Conservation (phyloP, 2,888 invertebrate species). For the Lydus trimaculatus region DNA sequence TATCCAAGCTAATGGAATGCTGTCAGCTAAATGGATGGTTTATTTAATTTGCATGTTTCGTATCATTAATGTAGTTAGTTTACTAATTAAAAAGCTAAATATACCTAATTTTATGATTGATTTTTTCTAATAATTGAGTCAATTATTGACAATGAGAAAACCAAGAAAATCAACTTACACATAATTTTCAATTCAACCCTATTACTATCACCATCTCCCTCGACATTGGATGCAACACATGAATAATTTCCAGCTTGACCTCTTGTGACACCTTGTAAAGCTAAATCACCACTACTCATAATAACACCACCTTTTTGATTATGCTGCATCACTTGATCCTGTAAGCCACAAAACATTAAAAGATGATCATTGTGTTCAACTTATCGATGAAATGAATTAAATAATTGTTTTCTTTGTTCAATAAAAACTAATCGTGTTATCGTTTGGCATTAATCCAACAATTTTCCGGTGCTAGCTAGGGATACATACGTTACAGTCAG, state of each 20-base stretch:
- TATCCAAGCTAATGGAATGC: neutral
- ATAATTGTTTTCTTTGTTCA: conserved; percentile 26
- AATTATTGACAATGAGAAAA: conserved; percentile 20
- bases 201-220: conserved; percentile 88
- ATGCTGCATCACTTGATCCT: conserved; percentile 86
- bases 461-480: conserved; percentile 15
- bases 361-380: neutral
- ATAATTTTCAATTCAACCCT: conserved; percentile 84
- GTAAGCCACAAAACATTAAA: conserved; percentile 38
- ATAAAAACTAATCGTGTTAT: conserved; percentile 16
- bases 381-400: neutral
- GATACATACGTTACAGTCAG: conserved; percentile 20
- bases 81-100: neutral
- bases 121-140: no score
- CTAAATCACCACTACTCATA: conserved; percentile 82
- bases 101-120: neutral
- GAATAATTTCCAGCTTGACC: conserved; percentile 87
- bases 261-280: conserved; percentile 80
- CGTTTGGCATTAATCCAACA: conserved; percentile 21
- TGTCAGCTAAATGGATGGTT: neutral
- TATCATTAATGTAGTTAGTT: neutral
- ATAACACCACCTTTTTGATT: conserved; percentile 88
- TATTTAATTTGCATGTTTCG: conserved; percentile 1
- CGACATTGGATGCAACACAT: conserved; percentile 89
- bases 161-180: conserved; percentile 73